A percentile compares a stretch with the other conserved stretches of the same genome.
These are phyloP conservation scores for Notodromas monacha DNA, from an alignment of 2,888 invertebrate genomes.

Conservation along the genomic window DNA sequence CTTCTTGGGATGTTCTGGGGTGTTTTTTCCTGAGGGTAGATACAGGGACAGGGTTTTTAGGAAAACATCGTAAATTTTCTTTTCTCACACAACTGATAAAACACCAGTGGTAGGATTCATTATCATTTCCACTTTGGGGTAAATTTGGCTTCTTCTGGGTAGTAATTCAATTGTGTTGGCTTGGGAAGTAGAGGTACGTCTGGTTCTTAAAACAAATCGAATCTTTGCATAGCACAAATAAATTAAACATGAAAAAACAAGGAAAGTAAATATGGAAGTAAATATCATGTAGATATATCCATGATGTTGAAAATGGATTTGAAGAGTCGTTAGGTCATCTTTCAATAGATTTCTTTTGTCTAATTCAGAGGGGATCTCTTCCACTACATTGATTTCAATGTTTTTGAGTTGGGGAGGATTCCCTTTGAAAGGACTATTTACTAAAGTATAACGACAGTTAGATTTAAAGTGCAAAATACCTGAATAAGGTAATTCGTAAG, in stretches of 20 bases:
- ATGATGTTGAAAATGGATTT: constrained; percentile 4
- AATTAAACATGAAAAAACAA: constrained; percentile 4
- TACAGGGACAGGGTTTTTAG: constrained; percentile 2
- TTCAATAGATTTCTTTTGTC: constrained; percentile 4
- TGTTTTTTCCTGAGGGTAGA: constrained; percentile 4
- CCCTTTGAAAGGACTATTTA: constrained; percentile 4
- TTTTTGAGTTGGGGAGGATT: constrained; percentile 4
- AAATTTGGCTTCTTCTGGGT: constrained; percentile 4
- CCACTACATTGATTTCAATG: constrained; percentile 4
- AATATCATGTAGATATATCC: constrained; percentile 4
- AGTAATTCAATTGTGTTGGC: constrained; percentile 4
- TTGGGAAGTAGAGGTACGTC: constrained; percentile 4
- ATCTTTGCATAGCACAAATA: constrained; percentile 4
- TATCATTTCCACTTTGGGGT: constrained; percentile 4
- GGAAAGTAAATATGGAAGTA: constrained; percentile 4
- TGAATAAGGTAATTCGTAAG: constrained; percentile 4
- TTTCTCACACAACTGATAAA: constrained; percentile 4
- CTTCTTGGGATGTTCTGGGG: constrained; percentile 4
- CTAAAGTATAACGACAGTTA: constrained; percentile 4
- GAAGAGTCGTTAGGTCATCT: constrained; percentile 4
- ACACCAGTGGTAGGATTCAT: constrained; percentile 4
- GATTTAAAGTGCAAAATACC: constrained; percentile 4
- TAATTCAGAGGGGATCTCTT: constrained; percentile 4
- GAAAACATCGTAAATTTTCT: constrained; percentile 2
- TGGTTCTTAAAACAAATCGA: constrained; percentile 4